Base-by-base conservation (phyloP, 2,113 vertebrate species). In the Rhinichthys klamathensis region DNA sequence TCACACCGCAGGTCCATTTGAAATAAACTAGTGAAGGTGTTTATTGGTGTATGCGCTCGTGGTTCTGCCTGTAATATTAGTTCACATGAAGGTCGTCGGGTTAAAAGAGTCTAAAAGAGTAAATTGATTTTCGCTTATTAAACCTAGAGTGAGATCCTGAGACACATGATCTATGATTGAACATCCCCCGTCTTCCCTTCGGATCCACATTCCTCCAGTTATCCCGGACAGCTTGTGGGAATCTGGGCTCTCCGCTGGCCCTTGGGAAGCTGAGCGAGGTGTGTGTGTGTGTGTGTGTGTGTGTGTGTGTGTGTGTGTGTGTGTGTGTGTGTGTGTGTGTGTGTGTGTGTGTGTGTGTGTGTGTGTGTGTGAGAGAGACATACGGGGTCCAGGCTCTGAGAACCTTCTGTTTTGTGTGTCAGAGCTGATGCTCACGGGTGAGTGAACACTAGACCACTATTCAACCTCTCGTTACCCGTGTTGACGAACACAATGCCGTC, bases 341-440 rank as follows among this genome's bases (percentile, higher is more conserved):
- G 32, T 81, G 81, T 70, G 88, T 90, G 81, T 73, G 56, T 81
- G 86, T 63, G 70, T 44, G 70, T 75, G 72, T 65, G 83, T 44
- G 58, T 78, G 82, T 84, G 73, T 77, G 73, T 84, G 30, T 23
- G 67, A 12, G 67, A 46, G 38, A n/a, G 60, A 56, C n/a, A 86
- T 86, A 82, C 21, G 61, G 84, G 73, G 60, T 78, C 77, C 18
- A 51, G 84, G 82, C 35, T 63, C 35, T 80, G 93, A 93, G 93
- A 94, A 94, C 84, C 63, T 74, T 38, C 86, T 88, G 41, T 70
- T 81, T 41, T 86, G 86, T 87, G 87, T 91, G 87, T 78, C 78
- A 49, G 74, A 65, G 63, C 56, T 41, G 30, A 90, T 92, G 91
- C 89, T 94, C 86, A 93, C 86, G 92, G 93, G 86, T 93, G 93